A percentile compares a stretch with the other conserved stretches of the same genome.
phyloP scores from a whole-genome alignment of 2,113 vertebrate species.

The Piprites chloris region DNA sequence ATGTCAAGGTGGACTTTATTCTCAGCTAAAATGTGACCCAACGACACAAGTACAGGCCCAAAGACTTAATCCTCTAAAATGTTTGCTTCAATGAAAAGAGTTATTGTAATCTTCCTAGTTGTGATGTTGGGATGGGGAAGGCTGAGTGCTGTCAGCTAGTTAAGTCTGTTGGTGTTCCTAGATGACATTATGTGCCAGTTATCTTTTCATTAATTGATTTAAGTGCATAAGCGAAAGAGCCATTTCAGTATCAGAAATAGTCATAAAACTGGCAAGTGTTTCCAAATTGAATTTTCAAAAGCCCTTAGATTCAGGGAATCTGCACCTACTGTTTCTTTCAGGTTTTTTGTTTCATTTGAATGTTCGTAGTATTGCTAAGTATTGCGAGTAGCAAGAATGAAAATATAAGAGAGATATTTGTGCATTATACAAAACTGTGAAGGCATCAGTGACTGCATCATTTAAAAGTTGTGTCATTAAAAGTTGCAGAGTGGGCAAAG shows the following conservation, averaged over 20 bases:
- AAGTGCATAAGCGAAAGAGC: neutral
- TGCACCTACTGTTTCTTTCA: neutral
- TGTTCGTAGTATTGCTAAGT: neutral
- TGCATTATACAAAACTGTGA: neutral
- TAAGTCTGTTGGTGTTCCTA: neutral
- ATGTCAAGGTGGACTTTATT: neutral
- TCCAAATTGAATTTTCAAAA: neutral
- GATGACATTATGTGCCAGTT: neutral
- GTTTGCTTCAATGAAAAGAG: neutral
- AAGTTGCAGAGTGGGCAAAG: neutral
- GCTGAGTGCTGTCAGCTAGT: neutral
- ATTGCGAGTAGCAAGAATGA: fast-evolving
- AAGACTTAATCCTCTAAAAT: neutral
- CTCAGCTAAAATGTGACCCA: neutral
- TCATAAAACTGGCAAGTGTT: neutral
- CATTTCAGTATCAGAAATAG: neutral
- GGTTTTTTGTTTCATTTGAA: neutral
- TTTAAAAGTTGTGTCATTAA: neutral
- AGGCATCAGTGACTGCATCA: neutral
- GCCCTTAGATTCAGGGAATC: neutral
- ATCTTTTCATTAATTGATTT: neutral
- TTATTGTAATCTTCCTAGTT: neutral
- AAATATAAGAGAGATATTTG: neutral
- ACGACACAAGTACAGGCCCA: neutral
- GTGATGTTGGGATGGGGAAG: neutral